phyloP scores from a whole-genome alignment of 2,888 invertebrate genomes.

The Lottia scabra region DNA sequence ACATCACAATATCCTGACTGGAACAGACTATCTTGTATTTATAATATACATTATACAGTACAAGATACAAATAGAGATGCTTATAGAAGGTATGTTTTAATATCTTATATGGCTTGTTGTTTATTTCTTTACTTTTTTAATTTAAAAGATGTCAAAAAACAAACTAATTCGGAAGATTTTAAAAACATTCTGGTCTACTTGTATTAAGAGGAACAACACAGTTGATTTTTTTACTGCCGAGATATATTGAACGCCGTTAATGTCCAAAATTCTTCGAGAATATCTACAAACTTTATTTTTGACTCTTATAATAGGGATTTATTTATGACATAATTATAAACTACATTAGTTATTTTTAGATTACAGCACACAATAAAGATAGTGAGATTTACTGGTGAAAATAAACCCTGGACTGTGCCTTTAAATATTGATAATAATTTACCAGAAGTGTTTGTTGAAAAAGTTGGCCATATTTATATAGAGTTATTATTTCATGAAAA shows the following conservation, averaged over 20 bases:
- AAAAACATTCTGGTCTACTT: no score
- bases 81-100: neutral
- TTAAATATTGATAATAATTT: neutral
- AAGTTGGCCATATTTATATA: neutral
- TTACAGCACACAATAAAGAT: neutral
- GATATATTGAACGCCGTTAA: no score
- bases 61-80: neutral
- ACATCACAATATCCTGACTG: neutral
- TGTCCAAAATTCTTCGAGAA: no score
- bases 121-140: no score
- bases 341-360: no score
- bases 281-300: no score
- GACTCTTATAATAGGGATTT: no score
- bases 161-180: no score
- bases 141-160: no score
- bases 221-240: no score
- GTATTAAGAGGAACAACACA: no score
- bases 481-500: constrained; percentile 1
- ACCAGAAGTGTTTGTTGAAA: neutral
- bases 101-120: neutral
- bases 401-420: neutral
- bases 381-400: neutral
- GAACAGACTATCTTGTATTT: neutral
- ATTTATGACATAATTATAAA: no score
- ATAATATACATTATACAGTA: neutral